Percentiles rank a stretch among this genome's conserved stretches.
Evolutionary conservation across 2,113 vertebrate genomes (phyloP).

Genomic region (Mustela lutreola): DNA sequence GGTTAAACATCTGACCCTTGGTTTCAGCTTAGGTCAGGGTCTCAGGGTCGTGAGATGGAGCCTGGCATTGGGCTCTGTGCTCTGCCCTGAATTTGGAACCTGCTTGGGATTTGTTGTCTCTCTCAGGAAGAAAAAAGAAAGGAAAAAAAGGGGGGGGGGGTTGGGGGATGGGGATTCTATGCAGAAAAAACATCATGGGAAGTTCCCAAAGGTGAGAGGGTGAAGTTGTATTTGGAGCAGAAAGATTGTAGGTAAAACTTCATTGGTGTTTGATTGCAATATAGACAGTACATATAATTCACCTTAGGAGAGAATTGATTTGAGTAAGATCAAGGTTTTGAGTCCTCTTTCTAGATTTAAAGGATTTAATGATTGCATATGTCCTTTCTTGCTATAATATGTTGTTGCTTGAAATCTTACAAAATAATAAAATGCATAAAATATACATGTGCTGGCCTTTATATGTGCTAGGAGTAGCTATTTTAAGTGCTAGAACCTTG

Average conservation of each 20-base stretch:
- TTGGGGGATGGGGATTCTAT: not conserved
- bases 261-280: not conserved
- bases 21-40: not conserved
- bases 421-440: not conserved
- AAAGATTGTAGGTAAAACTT: not conserved
- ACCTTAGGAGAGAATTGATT: not conserved
- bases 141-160: not conserved
- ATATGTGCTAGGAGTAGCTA: not conserved
- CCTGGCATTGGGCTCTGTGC: not conserved
- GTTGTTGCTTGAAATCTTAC: not conserved
- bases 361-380: not conserved
- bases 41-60: not conserved
- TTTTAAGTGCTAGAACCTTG: not conserved
- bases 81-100: not conserved
- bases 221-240: not conserved
- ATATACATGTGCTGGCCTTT: not conserved
- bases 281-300: not conserved
- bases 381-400: not conserved
- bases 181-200: not conserved
- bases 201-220: not conserved
- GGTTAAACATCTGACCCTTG: not conserved
- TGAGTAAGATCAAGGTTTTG: not conserved
- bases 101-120: not conserved
- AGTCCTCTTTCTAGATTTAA: not conserved
- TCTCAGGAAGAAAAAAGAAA: not conserved